phyloP scores from a whole-genome alignment of 2,888 invertebrate genomes.

The Stenichneumon culpator region DNA sequence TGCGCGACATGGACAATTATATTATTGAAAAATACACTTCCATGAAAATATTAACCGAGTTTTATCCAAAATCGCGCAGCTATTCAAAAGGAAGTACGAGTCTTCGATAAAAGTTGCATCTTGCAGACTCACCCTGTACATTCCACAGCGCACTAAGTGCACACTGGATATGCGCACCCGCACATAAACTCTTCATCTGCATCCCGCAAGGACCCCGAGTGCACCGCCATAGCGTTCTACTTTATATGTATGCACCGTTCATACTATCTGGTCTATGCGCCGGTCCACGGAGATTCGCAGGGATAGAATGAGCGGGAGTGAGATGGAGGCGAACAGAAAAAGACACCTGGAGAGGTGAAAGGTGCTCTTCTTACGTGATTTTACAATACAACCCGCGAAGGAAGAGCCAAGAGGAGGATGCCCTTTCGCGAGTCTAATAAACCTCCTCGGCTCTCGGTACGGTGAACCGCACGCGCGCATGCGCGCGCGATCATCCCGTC shows the following conservation, averaged over 20 bases:
- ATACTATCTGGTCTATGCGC: background rate
- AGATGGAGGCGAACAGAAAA: constrained; percentile 34
- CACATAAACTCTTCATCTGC: constrained; percentile 24
- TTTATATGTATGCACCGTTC: background rate
- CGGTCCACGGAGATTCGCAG: background rate
- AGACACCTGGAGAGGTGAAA: constrained; percentile 78
- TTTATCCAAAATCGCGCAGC: background rate
- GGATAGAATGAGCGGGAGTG: constrained; percentile 30
- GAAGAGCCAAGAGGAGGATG: constrained; percentile 68
- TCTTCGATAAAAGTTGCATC: constrained; percentile 4
- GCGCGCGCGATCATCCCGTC: constrained; percentile 35
- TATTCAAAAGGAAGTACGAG: too few relatives aligned
- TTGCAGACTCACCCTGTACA: constrained; percentile 9
- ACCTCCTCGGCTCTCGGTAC: constrained; percentile 52
- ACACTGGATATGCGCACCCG: constrained; percentile 14
- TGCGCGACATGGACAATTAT: constrained; percentile 23
- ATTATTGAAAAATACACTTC: background rate
- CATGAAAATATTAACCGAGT: background rate
- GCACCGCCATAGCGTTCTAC: background rate
- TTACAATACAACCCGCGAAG: constrained; percentile 74
- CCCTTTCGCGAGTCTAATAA: constrained; percentile 77
- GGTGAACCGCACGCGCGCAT: constrained; percentile 35
- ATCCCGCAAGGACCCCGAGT: constrained; percentile 4
- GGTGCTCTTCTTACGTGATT: constrained; percentile 83
- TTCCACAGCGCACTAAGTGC: background rate